Conservation (phyloP, 2,113 vertebrate species). For the Vimba vimba region DNA sequence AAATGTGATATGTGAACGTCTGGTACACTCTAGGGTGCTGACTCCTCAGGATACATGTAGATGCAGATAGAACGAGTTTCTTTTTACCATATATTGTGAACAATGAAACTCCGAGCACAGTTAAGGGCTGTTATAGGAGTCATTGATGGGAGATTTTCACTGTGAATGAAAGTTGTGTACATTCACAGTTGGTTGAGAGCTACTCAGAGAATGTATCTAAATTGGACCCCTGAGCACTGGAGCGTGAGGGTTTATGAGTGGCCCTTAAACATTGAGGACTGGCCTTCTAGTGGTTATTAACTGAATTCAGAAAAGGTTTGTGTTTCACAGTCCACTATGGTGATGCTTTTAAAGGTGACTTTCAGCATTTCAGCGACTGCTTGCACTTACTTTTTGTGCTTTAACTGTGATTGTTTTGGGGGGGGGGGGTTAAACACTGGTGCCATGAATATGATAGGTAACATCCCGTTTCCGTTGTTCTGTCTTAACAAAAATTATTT, state of each 20-base stretch:
- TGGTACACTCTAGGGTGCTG: constrained; percentile 38
- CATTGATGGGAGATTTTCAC: constrained; percentile 33
- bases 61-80: constrained; percentile 37
- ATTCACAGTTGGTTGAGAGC: constrained; percentile 28
- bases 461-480: neutral
- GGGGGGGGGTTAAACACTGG: neutral
- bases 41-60: constrained; percentile 41
- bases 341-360: constrained; percentile 21
- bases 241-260: constrained; percentile 47
- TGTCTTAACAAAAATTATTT: neutral
- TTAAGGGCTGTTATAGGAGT: constrained; percentile 34
- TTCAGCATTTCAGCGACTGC: neutral
- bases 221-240: constrained; percentile 39
- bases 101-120: constrained; percentile 29
- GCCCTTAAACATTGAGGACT: constrained; percentile 37
- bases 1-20: constrained; percentile 49
- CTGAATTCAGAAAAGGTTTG: constrained; percentile 21
- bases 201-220: constrained; percentile 33
- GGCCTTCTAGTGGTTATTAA: constrained; percentile 31
- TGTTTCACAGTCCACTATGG: constrained; percentile 35
- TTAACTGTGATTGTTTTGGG: neutral
- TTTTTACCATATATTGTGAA: constrained; percentile 34
- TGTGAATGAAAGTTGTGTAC: constrained; percentile 32
- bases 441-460: neutral
- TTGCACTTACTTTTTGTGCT: neutral